A percentile compares a stretch with the other conserved stretches of the same genome.
These are phyloP conservation scores for Crax fasciolata DNA, from an alignment of 2,797 vertebrate genomes.

Conservation along the genomic window DNA sequence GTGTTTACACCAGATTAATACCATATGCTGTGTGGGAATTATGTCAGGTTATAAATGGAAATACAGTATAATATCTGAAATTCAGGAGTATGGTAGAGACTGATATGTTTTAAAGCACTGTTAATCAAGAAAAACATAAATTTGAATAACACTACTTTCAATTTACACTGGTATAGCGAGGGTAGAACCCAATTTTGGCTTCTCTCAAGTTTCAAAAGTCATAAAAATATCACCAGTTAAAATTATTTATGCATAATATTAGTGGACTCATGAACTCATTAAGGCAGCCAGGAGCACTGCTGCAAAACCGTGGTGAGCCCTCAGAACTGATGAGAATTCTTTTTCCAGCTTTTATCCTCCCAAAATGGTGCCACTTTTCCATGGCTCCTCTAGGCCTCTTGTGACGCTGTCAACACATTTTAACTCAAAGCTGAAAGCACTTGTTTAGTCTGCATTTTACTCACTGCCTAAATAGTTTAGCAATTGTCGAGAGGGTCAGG, in stretches of 20 bases:
- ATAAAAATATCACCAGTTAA: constrained; percentile 36
- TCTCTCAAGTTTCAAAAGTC: constrained; percentile 8
- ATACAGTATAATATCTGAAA: constrained; percentile 68
- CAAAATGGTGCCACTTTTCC: constrained; percentile 20
- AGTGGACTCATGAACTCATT: neutral
- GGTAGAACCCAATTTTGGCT: neutral
- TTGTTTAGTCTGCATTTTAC: constrained; percentile 53
- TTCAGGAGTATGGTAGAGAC: constrained; percentile 24
- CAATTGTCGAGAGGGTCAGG: constrained; percentile 51
- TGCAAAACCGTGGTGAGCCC: neutral
- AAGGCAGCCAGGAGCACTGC: neutral
- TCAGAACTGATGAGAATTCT: neutral
- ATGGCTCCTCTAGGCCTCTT: constrained; percentile 27
- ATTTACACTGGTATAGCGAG: neutral
- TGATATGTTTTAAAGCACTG: constrained; percentile 41
- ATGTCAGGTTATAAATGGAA: constrained; percentile 77
- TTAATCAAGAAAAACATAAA: constrained; percentile 49
- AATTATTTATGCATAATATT: neutral
- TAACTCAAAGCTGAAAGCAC: constrained; percentile 28
- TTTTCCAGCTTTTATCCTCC: constrained; percentile 18
- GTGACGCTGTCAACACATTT: constrained; percentile 67
- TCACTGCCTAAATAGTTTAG: constrained; percentile 50
- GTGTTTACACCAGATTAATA: constrained; percentile 78
- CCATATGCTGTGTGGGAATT: constrained; percentile 79
- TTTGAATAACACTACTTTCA: constrained; percentile 36